These are phyloP conservation scores for Neodiprion virginianus DNA, from an alignment of 1,140 invertebrate genomes.

Conservation along the genomic window DNA sequence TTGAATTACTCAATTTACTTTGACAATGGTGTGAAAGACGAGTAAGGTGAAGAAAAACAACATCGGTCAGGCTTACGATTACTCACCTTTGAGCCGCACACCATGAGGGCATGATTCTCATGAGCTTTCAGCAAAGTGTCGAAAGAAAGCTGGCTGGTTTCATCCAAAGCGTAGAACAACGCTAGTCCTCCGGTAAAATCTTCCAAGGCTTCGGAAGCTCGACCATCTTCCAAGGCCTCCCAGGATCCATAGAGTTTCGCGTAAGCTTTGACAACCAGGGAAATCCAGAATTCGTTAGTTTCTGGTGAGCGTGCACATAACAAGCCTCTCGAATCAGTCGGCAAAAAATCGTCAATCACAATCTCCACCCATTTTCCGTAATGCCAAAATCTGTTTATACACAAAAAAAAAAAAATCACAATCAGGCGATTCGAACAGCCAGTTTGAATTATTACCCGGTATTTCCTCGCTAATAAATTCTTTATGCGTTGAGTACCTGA, in stretches of 20 bases:
- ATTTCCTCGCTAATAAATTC: too few species aligned
- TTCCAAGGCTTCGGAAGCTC: conserved; percentile 97
- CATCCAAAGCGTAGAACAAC: conserved; percentile 90
- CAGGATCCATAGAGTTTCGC: conserved; percentile 97
- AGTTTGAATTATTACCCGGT: too few species aligned
- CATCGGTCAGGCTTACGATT: too few species aligned
- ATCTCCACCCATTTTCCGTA: conserved; percentile 93
- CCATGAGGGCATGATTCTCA: conserved; percentile 94
- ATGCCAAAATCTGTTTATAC: conserved; percentile 83
- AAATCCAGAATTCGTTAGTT: conserved; percentile 96
- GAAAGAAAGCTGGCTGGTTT: conserved; percentile 77
- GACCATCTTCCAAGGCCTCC: conserved; percentile 96
- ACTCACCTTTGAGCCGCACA: conserved; percentile 65
- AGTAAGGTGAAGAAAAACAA: too few species aligned
- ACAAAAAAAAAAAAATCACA: not conserved
- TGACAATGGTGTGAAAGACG: too few species aligned
- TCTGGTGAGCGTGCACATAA: conserved; percentile 94
- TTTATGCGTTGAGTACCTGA: conserved; percentile 67
- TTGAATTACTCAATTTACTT: too few species aligned
- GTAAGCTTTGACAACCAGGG: conserved; percentile 97
- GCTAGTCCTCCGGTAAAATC: conserved; percentile 98
- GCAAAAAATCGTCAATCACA: conserved; percentile 93
- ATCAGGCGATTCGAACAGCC: not conserved
- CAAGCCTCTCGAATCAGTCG: conserved; percentile 87
- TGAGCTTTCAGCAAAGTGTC: conserved; percentile 87